A percentile compares a stretch with the other conserved stretches of the same genome.
These are phyloP conservation scores for Mallateleia sp. DNA, from an alignment of 2,888 invertebrate genomes.

Conservation along the genomic window DNA sequence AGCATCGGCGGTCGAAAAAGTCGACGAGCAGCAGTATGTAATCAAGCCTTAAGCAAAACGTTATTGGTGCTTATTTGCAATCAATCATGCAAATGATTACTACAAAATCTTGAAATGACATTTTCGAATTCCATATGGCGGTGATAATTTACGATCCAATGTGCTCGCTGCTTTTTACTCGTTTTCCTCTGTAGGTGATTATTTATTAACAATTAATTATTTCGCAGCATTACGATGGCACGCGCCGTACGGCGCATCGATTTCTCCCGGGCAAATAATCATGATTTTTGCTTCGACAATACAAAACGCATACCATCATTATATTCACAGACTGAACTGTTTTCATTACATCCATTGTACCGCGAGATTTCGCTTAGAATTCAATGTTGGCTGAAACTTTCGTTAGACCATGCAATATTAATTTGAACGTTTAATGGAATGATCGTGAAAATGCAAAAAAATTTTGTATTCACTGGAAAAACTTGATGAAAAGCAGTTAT, in stretches of 20 bases:
- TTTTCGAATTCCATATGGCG: constrained; percentile 87
- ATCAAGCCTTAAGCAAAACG: constrained; percentile 65
- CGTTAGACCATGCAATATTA: constrained; percentile 40
- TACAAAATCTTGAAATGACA: constrained; percentile 86
- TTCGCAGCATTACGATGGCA: constrained; percentile 36
- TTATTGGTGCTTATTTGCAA: constrained; percentile 81
- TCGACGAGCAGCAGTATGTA: constrained; percentile 14
- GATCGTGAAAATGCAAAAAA: background rate
- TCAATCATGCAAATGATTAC: constrained; percentile 88
- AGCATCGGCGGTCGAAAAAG: constrained; percentile 35
- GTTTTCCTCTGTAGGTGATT: constrained; percentile 42
- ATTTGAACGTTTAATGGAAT: constrained; percentile 43
- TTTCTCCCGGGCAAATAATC: constrained; percentile 62
- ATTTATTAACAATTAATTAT: constrained; percentile 77
- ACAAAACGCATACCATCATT: constrained; percentile 56
- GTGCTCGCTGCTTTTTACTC: constrained; percentile 52
- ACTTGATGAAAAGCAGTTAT: no score
- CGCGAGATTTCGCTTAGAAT: constrained; percentile 46
- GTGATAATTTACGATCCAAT: constrained; percentile 84
- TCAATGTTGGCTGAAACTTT: constrained; percentile 45
- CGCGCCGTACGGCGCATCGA: constrained; percentile 45
- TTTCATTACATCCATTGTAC: constrained; percentile 47
- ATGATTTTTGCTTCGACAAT: constrained; percentile 42
- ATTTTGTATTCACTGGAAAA: no score
- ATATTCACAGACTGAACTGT: constrained; percentile 49